Evolutionary conservation across 2,888 invertebrate genomes (phyloP), one percentile per base, ranked within the genome.

Genomic region (Orthosia cruda): DNA sequence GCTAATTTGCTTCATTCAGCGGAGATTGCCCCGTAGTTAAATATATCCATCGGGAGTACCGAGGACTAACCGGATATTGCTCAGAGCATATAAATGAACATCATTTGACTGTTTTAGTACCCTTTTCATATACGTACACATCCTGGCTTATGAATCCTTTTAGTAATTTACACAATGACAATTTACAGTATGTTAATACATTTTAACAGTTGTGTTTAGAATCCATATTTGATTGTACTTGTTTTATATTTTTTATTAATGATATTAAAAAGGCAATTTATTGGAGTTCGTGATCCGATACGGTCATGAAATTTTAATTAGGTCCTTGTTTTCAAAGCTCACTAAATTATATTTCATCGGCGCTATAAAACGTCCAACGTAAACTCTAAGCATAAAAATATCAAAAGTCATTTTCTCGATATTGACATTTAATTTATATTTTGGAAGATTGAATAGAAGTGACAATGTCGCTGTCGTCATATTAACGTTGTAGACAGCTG

Each of bases 401-500:
- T 74, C 75, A 65, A 49, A 80, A 65, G 74, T 49, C 47, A 78
- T 86, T 86, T 84, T 86, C 87, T 85, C 80, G 84, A 88, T 89
- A 92, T 92, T 93, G 94, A 93, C 93, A 90, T 93, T 94, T 94
- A 94, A 94, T 94, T 94, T 93, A 93, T 93, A 91, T 91, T 91
- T 91, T 89, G 87, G 85, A 91, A 92, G 92, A 93, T 92, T 91
- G 93, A 91, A 87, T 87, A 85, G 89, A 93, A 93, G 92, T 95
- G 95, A 91, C 93, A 92, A 90, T 87, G 89, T 89, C 89, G 91
- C 91, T 93, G 95, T 94, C 95, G 90, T 93, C 95, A 93, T 95
- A 94, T 95, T 94, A 95, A 95, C 94, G 91, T 85, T 87, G 90
- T 80, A 93, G 95, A 94, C 96, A 96, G 96, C 95, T 95, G 95